Percentiles rank a stretch among this genome's conserved stretches.
These are phyloP conservation scores for Chlorops oryzae DNA, from an alignment of 1,140 invertebrate species.

Conservation along the genomic window DNA sequence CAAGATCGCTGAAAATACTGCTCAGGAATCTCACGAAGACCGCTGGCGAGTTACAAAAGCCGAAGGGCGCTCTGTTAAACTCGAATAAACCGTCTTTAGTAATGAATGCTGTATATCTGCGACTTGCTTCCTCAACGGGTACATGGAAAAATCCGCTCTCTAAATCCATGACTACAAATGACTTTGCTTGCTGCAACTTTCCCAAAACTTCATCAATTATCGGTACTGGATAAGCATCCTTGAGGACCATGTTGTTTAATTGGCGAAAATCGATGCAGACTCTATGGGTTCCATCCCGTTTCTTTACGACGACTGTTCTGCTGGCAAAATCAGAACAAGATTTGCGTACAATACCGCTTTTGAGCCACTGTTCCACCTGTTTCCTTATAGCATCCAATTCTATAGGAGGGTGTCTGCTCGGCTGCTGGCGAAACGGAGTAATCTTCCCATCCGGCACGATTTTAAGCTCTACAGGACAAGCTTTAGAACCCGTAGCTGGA, in stretches of 20 bases:
- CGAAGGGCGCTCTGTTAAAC: conserved; percentile 2
- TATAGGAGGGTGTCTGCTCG: conserved; percentile 25
- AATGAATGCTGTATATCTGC: conserved; percentile 19
- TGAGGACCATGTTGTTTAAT: conserved; percentile 35
- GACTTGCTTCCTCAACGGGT: conserved; percentile 19
- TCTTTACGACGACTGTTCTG: conserved; percentile 35
- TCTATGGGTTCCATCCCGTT: conserved; percentile 33
- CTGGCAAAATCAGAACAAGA: conserved; percentile 27
- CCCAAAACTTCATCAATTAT: conserved; percentile 20
- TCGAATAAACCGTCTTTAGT: conserved; percentile 7
- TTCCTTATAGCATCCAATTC: conserved; percentile 10
- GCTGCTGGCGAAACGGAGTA: conserved; percentile 20
- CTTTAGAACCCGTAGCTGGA: neutral
- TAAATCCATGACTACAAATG: conserved; percentile 27
- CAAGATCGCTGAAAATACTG: conserved; percentile 1
- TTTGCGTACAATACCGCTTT: conserved; percentile 17
- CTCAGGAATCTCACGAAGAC: neutral
- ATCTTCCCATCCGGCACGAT: conserved; percentile 20
- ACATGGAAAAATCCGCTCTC: conserved; percentile 36
- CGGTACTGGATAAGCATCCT: conserved; percentile 18
- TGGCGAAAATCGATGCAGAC: conserved; percentile 43
- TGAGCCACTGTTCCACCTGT: conserved; percentile 16
- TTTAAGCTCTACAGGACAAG: conserved; percentile 13
- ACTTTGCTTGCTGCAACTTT: conserved; percentile 12
- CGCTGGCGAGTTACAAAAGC: conserved; percentile 1